Percentiles rank a stretch among this genome's conserved stretches.
Conservation (phyloP, 2,113 vertebrate species). For the Steatornis caripensis region DNA sequence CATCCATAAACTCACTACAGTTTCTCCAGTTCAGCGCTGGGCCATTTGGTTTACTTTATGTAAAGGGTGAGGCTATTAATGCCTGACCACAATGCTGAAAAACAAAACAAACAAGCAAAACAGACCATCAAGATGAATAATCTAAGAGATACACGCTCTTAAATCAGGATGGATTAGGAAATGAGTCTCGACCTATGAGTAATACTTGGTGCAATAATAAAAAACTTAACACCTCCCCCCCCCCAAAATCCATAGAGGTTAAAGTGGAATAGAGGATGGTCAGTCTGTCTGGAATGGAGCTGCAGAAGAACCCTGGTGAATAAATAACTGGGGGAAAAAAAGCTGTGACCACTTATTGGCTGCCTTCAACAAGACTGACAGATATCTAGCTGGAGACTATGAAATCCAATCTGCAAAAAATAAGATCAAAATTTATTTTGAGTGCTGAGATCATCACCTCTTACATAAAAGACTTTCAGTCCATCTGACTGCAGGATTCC, state of each 20-base stretch:
- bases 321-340: neutral
- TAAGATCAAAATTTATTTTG: conserved; percentile 46
- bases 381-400: neutral
- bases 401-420: conserved; percentile 36
- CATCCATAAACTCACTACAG: neutral
- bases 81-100: neutral
- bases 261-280: neutral
- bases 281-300: neutral
- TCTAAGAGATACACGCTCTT: neutral
- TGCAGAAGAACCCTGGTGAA: neutral
- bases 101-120: neutral
- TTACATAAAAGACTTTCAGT: conserved; percentile 49
- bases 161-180: neutral
- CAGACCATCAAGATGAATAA: neutral
- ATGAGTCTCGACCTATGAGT: neutral
- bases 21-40: neutral
- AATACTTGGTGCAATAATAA: neutral
- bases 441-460: conserved; percentile 52
- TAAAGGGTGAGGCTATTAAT: neutral
- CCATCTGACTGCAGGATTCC: conserved; percentile 42
- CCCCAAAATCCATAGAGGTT: neutral
- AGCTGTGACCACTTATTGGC: neutral
- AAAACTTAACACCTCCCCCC: neutral
- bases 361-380: conserved; percentile 7
- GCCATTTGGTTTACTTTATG: neutral